A percentile compares a stretch with the other conserved stretches of the same genome.
phyloP scores from a whole-genome alignment of 2,113 vertebrate species.

The Heliornis fulica region DNA sequence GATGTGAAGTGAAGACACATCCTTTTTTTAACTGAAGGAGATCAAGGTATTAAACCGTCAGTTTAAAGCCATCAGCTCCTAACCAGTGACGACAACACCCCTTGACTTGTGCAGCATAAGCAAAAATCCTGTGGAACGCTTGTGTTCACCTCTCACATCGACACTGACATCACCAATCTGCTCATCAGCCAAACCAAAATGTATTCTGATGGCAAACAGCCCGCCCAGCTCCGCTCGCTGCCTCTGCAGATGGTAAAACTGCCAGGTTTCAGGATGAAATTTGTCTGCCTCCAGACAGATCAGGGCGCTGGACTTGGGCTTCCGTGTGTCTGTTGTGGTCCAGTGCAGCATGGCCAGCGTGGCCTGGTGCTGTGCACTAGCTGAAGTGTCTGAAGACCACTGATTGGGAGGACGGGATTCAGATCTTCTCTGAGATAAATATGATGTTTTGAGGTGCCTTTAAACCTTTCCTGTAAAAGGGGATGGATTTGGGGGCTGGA shows the following conservation, averaged over 20 bases:
- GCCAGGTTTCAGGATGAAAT: conserved; percentile 61
- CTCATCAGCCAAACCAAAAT: conserved; percentile 58
- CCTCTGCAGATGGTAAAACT: conserved; percentile 64
- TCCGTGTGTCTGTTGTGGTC: background rate
- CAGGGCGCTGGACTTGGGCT: background rate
- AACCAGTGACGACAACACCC: conserved; percentile 40
- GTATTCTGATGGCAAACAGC: conserved; percentile 62
- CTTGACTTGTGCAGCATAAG: conserved; percentile 50
- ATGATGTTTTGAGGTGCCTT: conserved; percentile 7
- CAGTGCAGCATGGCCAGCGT: background rate
- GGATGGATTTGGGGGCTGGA: conserved; percentile 42
- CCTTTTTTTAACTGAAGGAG: conserved; percentile 49
- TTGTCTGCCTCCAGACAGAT: conserved; percentile 47
- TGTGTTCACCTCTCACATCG: conserved; percentile 60
- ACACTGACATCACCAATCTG: conserved; percentile 52
- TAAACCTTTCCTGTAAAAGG: conserved; percentile 13
- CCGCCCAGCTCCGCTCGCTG: conserved; percentile 32
- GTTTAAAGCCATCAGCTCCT: conserved; percentile 56
- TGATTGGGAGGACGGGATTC: conserved; percentile 25
- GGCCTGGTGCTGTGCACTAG: background rate
- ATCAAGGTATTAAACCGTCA: conserved; percentile 56
- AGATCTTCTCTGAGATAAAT: conserved; percentile 44
- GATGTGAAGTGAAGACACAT: conserved; percentile 17
- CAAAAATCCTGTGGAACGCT: conserved; percentile 29
- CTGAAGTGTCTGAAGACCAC: conserved; percentile 43